These are phyloP conservation scores for Scaptomyza montana DNA, from an alignment of 1,140 invertebrate species.

Conservation along the genomic window DNA sequence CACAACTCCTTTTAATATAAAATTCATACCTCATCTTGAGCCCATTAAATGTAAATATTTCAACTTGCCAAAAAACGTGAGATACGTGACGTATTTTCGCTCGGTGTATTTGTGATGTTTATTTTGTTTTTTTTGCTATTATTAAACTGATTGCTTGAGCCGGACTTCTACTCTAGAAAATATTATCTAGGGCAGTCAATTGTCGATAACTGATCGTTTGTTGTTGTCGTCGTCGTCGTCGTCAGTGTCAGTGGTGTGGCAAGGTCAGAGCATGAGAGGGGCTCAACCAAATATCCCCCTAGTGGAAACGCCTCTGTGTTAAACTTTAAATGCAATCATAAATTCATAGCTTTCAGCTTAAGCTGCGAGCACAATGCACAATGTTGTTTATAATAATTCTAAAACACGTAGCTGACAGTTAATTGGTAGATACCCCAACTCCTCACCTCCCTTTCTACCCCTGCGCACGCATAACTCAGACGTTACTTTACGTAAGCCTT, in stretches of 20 bases:
- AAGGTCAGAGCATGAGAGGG: conserved; percentile 24
- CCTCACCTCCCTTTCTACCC: too few species aligned
- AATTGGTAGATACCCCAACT: conserved; percentile 34
- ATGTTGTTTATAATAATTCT: conserved; percentile 43
- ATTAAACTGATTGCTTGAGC: conserved; percentile 26
- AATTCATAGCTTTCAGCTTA: conserved; percentile 44
- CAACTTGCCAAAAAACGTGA: too few species aligned
- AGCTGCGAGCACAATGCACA: conserved; percentile 38
- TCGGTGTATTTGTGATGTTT: conserved; percentile 19
- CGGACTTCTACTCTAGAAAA: conserved; percentile 23
- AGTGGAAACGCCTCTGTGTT: conserved; percentile 16
- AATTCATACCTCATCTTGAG: too few species aligned
- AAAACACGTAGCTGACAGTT: conserved; percentile 32
- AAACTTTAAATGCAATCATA: conserved; percentile 41
- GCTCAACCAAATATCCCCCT: background rate
- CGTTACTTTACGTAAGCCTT: conserved; percentile 35
- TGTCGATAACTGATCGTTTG: conserved; percentile 29
- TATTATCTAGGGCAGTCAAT: conserved; percentile 41
- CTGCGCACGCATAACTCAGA: conserved; percentile 40
- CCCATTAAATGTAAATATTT: too few species aligned
- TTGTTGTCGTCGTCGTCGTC: background rate
- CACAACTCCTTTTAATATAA: too few species aligned
- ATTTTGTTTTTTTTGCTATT: background rate
- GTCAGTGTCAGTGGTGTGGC: conserved; percentile 28
- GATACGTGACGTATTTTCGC: background rate